Percentiles rank a stretch among this genome's conserved stretches.
Conservation (phyloP, 2,888 invertebrate species). For the Periphyllus acericola region DNA sequence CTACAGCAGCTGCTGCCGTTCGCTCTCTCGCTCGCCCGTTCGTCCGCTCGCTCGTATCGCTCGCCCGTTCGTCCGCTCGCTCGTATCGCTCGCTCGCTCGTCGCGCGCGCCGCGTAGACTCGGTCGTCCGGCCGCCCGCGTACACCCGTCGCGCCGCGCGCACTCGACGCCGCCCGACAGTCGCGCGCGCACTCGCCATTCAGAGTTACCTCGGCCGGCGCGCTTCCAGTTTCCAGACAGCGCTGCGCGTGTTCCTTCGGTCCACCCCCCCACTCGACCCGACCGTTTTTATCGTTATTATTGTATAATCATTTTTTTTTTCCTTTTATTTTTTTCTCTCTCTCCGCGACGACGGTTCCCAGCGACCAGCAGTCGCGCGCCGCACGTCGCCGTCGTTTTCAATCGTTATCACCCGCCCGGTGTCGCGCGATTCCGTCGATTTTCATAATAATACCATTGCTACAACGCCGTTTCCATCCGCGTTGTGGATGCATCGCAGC, state of each 20-base stretch:
- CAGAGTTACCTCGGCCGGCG: not conserved
- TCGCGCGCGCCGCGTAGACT: not conserved
- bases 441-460: no score
- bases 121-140: not conserved
- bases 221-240: constrained; percentile 39
- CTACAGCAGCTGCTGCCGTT: not conserved
- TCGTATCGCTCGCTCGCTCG: not conserved
- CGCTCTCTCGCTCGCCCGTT: no score
- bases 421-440: not conserved
- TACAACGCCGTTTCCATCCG: no score
- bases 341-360: not conserved
- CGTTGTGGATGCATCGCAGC: no score
- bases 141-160: not conserved
- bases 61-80: not conserved
- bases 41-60: no score
- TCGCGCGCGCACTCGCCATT: not conserved
- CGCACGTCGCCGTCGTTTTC: constrained; percentile 1
- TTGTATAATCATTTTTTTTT: no score
- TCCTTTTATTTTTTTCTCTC: not conserved
- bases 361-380: constrained; percentile 9
- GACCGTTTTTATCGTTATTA: no score
- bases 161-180: not conserved
- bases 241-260: not conserved
- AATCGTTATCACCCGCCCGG: constrained; percentile 23
- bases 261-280: not conserved